A percentile compares a stretch with the other conserved stretches of the same genome.
phyloP scores from a whole-genome alignment of 2,888 invertebrate genomes.

The Cosmopolites sordidus region DNA sequence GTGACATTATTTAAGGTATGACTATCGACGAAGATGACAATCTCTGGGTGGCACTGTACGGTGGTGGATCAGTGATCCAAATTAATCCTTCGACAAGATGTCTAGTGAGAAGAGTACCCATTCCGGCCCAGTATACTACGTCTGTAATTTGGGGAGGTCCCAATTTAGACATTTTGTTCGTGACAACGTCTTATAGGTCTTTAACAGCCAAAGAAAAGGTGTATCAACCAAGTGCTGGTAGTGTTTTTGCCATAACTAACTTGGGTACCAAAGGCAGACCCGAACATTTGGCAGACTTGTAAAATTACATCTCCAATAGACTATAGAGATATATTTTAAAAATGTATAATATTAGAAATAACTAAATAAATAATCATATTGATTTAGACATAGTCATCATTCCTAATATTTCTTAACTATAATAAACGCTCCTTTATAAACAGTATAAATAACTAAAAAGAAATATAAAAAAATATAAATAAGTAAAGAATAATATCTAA shows the following conservation, averaged over 20 bases:
- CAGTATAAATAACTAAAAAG: too few species aligned
- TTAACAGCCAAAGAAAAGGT: conserved; percentile 33
- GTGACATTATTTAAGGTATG: conserved; percentile 49
- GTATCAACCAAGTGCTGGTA: conserved; percentile 49
- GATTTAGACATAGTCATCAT: too few species aligned
- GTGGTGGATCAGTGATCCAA: conserved; percentile 59
- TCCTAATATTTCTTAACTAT: too few species aligned
- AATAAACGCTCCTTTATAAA: too few species aligned
- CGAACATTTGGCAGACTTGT: conserved; percentile 35
- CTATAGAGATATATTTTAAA: too few species aligned
- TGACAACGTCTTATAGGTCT: conserved; percentile 51
- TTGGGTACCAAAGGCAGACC: conserved; percentile 38
- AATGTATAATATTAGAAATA: too few species aligned
- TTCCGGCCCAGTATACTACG: conserved; percentile 56
- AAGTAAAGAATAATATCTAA: too few species aligned
- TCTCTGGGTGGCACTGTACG: conserved; percentile 67
- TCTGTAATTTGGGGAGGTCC: conserved; percentile 61
- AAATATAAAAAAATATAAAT: too few species aligned
- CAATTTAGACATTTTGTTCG: conserved; percentile 56
- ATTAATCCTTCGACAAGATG: conserved; percentile 38
- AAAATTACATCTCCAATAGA: too few species aligned
- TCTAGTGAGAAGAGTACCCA: conserved; percentile 39
- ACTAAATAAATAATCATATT: too few species aligned
- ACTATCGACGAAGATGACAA: conserved; percentile 72
- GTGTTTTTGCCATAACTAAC: conserved; percentile 41